Evolutionary conservation across 2,797 vertebrate genomes (phyloP).

Genomic region (Sebastes vulpes): DNA sequence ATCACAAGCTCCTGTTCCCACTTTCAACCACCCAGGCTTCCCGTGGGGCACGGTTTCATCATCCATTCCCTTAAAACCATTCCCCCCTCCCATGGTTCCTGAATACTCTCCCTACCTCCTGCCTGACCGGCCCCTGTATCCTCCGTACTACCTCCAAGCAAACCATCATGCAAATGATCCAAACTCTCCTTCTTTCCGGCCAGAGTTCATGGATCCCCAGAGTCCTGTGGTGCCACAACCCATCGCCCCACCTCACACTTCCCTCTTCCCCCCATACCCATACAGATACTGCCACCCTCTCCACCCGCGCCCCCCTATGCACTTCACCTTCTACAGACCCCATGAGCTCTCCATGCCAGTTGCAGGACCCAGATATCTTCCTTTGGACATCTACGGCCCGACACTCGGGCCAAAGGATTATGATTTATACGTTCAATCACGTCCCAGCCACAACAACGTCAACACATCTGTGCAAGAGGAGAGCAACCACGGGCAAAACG

Average conservation of each 20-base stretch:
- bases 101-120: constrained; percentile 90
- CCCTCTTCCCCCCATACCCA: constrained; percentile 87
- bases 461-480: constrained; percentile 65
- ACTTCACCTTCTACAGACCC: constrained; percentile 89
- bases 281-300: constrained; percentile 90
- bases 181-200: constrained; percentile 79
- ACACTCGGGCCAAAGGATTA: constrained; percentile 82
- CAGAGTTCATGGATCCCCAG: constrained; percentile 86
- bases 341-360: constrained; percentile 84
- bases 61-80: constrained; percentile 83
- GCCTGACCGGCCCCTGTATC: constrained; percentile 87
- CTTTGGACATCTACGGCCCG: constrained; percentile 82
- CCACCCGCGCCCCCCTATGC: constrained; percentile 83
- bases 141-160: constrained; percentile 87
- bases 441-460: constrained; percentile 46
- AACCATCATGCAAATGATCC: constrained; percentile 81
- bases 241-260: constrained; percentile 75
- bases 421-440: constrained; percentile 82
- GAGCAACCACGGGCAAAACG: constrained; percentile 66
- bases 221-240: constrained; percentile 91
- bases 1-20: constrained; percentile 77
- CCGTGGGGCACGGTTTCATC: constrained; percentile 86
- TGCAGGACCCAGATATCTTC: constrained; percentile 72
- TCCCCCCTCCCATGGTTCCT: constrained; percentile 81
- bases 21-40: constrained; percentile 85